Conservation (phyloP, 1,140 invertebrate genomes). For the Neodiprion virginianus region DNA sequence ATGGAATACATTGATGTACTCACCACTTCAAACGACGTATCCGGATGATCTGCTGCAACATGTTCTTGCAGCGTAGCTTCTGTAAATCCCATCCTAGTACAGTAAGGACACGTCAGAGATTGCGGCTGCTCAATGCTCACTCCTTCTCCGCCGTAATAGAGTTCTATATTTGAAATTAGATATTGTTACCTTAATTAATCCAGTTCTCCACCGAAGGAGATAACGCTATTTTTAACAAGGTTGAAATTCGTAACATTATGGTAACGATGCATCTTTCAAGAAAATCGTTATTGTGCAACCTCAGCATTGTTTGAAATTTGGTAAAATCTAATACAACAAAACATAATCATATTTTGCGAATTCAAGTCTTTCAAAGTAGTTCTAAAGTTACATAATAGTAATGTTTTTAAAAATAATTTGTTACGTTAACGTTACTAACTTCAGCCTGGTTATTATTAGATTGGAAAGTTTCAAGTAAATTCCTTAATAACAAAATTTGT, state of each 20-base stretch:
- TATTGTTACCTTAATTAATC: constrained; percentile 10
- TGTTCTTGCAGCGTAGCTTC: constrained; percentile 92
- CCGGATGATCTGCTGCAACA: constrained; percentile 87
- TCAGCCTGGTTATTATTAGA: too few relatives aligned
- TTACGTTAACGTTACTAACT: too few relatives aligned
- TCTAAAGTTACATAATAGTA: too few relatives aligned
- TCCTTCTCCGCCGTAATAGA: constrained; percentile 95
- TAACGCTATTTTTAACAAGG: constrained; percentile 14
- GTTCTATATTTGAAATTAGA: constrained; percentile 68
- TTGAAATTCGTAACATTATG: background rate
- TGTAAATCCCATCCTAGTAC: constrained; percentile 94
- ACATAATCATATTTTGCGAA: too few relatives aligned
- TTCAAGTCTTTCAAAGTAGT: too few relatives aligned
- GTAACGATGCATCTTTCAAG: too few relatives aligned
- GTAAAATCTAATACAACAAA: too few relatives aligned
- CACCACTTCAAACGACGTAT: constrained; percentile 87
- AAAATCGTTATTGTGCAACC: too few relatives aligned
- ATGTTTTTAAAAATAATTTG: too few relatives aligned
- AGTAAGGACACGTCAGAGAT: constrained; percentile 96
- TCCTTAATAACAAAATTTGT: too few relatives aligned
- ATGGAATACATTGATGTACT: constrained; percentile 41
- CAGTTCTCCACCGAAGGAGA: background rate
- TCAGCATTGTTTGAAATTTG: too few relatives aligned
- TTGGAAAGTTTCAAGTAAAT: too few relatives aligned
- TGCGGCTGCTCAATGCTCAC: constrained; percentile 89